Conservation (phyloP, 2,888 invertebrate genomes). For the Noctua fimbriata region DNA sequence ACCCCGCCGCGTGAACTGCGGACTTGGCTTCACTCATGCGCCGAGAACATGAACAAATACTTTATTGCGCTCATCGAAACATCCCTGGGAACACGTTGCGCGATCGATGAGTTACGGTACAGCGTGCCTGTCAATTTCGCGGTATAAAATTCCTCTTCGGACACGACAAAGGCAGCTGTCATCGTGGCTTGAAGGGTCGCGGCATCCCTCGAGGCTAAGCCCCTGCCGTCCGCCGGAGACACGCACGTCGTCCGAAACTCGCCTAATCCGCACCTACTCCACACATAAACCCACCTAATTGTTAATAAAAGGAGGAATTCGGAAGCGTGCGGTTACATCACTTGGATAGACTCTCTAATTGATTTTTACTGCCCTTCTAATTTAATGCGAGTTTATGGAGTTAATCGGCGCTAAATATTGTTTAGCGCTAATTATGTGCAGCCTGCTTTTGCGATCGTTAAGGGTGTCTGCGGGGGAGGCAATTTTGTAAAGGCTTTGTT, state of each 20-base stretch:
- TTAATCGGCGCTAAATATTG: conserved; percentile 84
- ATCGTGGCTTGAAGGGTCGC: conserved; percentile 86
- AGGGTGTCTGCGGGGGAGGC: conserved; percentile 69
- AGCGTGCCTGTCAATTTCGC: conserved; percentile 87
- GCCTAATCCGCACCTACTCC: conserved; percentile 88
- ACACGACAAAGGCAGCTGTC: conserved; percentile 89
- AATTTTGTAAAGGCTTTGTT: conserved; percentile 72
- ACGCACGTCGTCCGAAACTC: conserved; percentile 86
- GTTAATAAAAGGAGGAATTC: conserved; percentile 89
- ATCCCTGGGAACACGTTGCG: conserved; percentile 79
- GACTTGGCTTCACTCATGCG: conserved; percentile 76
- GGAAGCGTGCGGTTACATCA: conserved; percentile 88
- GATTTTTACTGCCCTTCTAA: conserved; percentile 87
- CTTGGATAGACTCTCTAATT: conserved; percentile 83
- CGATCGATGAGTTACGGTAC: conserved; percentile 83
- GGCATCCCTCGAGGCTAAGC: conserved; percentile 87
- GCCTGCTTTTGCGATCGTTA: conserved; percentile 78
- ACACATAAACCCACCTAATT: conserved; percentile 90
- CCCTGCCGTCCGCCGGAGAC: conserved; percentile 82
- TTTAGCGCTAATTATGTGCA: conserved; percentile 84
- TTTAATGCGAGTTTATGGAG: conserved; percentile 83
- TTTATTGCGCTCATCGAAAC: conserved; percentile 85
- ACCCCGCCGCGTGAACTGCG: conserved; percentile 82
- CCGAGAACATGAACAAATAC: conserved; percentile 79
- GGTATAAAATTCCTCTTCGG: conserved; percentile 86